Percentiles rank a stretch among this genome's conserved stretches.
These are phyloP conservation scores for Psephotus haematonotus DNA, from an alignment of 2,113 vertebrate species.

Conservation along the genomic window DNA sequence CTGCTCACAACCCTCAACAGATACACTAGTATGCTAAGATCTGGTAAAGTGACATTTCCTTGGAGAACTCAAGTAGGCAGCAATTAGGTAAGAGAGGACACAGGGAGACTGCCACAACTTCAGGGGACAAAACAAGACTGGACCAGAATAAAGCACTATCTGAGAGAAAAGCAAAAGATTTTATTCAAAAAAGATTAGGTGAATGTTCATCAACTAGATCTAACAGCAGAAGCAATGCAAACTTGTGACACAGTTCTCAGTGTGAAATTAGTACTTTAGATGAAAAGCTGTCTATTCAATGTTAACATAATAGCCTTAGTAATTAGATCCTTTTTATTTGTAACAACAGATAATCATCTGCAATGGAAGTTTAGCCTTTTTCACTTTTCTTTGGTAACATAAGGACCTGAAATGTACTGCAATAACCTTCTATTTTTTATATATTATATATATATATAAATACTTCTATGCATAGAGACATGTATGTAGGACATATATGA, in stretches of 20 bases:
- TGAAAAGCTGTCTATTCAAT: not conserved
- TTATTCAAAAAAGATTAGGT: not conserved
- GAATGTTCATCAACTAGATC: not conserved
- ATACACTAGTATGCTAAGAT: not conserved
- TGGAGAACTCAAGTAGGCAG: not conserved
- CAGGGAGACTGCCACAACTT: not conserved
- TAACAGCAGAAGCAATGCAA: not conserved
- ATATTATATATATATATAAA: no score
- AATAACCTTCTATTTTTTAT: not conserved
- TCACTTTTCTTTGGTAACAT: not conserved
- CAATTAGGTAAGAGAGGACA: not conserved
- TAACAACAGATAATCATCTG: not conserved
- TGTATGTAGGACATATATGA: not conserved
- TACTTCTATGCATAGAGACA: accelerated
- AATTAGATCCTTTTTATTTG: not conserved
- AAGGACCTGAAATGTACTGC: not conserved
- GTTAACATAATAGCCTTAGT: not conserved
- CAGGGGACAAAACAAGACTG: not conserved
- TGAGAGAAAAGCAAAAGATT: not conserved
- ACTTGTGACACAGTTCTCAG: not conserved
- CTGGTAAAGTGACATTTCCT: not conserved
- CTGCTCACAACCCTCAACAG: not conserved
- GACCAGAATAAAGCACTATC: not conserved
- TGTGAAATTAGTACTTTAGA: not conserved
- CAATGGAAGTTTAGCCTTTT: not conserved